These are phyloP conservation scores for Gonatopus flavifemur DNA, from an alignment of 1,140 invertebrate genomes.

Conservation along the genomic window DNA sequence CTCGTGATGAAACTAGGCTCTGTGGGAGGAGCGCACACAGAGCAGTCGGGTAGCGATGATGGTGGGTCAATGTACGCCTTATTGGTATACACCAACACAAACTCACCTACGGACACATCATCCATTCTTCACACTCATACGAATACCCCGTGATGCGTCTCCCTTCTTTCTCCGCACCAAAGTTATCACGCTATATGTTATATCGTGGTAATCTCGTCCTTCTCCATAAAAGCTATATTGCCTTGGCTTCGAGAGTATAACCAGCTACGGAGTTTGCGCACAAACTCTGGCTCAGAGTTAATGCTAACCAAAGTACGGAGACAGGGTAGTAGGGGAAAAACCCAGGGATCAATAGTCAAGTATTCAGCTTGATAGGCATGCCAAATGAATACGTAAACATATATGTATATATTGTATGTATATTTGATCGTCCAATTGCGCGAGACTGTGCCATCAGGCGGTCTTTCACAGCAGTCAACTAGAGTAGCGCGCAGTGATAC, in stretches of 20 bases:
- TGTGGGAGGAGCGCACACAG: slow-evolving; percentile 14
- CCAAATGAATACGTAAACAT: slow-evolving; percentile 5
- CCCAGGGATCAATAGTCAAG: slow-evolving; percentile 30
- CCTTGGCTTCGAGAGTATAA: neutral
- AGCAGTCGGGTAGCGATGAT: slow-evolving; percentile 19
- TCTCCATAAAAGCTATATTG: slow-evolving; percentile 27
- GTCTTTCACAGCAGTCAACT: too few species aligned
- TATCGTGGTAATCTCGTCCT: slow-evolving; percentile 25
- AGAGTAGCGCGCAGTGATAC: too few species aligned
- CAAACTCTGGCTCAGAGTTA: slow-evolving; percentile 16
- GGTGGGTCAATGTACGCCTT: slow-evolving; percentile 27
- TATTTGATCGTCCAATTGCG: slow-evolving; percentile 24
- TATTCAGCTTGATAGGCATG: slow-evolving; percentile 26
- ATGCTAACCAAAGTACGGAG: slow-evolving; percentile 19
- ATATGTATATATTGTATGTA: too few species aligned
- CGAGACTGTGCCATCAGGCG: too few species aligned
- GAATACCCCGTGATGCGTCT: too few species aligned
- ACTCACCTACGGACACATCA: too few species aligned
- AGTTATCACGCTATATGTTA: slow-evolving; percentile 28
- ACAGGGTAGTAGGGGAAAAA: slow-evolving; percentile 9
- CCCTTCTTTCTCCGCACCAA: slow-evolving; percentile 15
- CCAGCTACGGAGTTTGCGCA: slow-evolving; percentile 14
- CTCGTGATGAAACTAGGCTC: slow-evolving; percentile 19
- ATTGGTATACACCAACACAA: too few species aligned
- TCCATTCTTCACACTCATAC: too few species aligned